Evolutionary conservation across 2,888 invertebrate genomes (phyloP).

Genomic region (Himalopsyche anomala): DNA sequence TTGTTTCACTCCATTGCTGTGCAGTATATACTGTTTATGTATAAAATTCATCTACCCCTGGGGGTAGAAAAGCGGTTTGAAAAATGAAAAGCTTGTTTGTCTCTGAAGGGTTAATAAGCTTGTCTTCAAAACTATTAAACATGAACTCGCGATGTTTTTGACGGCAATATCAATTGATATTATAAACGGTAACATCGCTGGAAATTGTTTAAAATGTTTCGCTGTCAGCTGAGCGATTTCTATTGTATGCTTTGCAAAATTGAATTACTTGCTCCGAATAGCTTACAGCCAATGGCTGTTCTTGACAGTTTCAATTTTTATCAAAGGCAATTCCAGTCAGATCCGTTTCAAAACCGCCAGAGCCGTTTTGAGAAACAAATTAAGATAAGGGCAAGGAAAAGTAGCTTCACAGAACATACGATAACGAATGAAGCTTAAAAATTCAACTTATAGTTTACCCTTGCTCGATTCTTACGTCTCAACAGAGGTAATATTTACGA

Average conservation of each 20-base stretch:
- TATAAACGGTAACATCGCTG: neutral
- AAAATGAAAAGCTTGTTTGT: too few relatives aligned
- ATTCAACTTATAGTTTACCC: too few relatives aligned
- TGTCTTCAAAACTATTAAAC: conserved; percentile 3
- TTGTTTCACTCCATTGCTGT: too few relatives aligned
- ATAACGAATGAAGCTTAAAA: too few relatives aligned
- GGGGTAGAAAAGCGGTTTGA: too few relatives aligned
- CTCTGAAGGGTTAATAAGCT: too few relatives aligned
- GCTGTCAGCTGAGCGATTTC: neutral
- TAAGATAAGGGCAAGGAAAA: neutral
- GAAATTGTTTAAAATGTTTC: neutral
- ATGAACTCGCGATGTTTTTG: neutral
- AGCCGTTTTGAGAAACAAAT: neutral
- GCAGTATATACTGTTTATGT: too few relatives aligned
- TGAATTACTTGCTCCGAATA: conserved; percentile 5
- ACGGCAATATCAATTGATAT: conserved; percentile 16
- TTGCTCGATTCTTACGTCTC: too few relatives aligned
- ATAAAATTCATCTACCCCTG: too few relatives aligned
- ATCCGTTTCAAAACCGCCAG: conserved; percentile 1
- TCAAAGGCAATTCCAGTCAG: conserved; percentile 26
- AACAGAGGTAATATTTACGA: too few relatives aligned
- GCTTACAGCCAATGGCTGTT: neutral
- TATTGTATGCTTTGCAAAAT: conserved; percentile 1
- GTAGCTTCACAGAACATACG: too few relatives aligned
- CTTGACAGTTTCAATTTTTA: conserved; percentile 30